Conservation (phyloP, 2,888 invertebrate species). For the Chirona hameri region DNA sequence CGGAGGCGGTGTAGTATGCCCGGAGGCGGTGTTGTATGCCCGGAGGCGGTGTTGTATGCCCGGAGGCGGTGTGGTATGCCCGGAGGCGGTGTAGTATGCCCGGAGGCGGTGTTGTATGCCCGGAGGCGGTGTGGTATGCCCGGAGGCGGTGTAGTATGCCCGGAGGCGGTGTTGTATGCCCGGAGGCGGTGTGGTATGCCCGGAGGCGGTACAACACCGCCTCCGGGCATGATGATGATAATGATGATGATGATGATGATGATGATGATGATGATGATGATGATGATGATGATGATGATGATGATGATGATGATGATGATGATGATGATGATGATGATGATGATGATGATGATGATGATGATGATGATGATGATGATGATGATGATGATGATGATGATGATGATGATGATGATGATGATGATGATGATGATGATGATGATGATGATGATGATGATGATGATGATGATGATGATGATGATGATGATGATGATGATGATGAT, state of each 20-base stretch:
- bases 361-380: constrained; percentile 22
- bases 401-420: constrained; percentile 22
- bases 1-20: too few species aligned
- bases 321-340: constrained; percentile 22
- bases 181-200: too few species aligned
- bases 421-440: constrained; percentile 22
- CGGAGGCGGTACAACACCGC: too few species aligned
- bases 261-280: constrained; percentile 22
- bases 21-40: too few species aligned
- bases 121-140: too few species aligned
- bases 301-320: constrained; percentile 12
- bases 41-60: too few species aligned
- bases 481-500: constrained; percentile 22
- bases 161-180: too few species aligned
- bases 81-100: too few species aligned
- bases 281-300: constrained; percentile 23
- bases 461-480: constrained; percentile 22
- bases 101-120: too few species aligned
- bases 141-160: too few species aligned
- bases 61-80: too few species aligned
- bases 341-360: constrained; percentile 22
- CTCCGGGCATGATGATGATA: too few species aligned
- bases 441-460: constrained; percentile 22
- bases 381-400: constrained; percentile 22
- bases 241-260: constrained; percentile 22